These are phyloP conservation scores for Cartodere bifasciata DNA, from an alignment of 2,888 invertebrate genomes.

Conservation along the genomic window DNA sequence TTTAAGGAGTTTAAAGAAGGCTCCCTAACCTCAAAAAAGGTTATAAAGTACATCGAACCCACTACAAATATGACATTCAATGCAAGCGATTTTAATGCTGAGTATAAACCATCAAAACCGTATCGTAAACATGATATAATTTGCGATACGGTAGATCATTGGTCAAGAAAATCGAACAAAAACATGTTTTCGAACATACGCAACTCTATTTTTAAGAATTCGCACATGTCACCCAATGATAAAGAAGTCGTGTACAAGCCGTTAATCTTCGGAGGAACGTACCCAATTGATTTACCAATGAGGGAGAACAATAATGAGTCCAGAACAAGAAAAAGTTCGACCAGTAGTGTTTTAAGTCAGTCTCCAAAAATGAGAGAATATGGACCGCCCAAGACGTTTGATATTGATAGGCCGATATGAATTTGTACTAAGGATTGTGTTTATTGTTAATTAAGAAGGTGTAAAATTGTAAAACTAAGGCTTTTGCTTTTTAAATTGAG, in stretches of 20 bases:
- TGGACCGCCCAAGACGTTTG: constrained; percentile 41
- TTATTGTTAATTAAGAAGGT: no score
- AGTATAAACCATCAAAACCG: constrained; percentile 26
- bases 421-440: constrained; percentile 6
- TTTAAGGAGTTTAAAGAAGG: no score
- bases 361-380: constrained; percentile 29
- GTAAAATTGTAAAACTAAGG: no score
- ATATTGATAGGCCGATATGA: constrained; percentile 45
- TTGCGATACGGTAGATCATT: constrained; percentile 49
- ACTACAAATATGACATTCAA: constrained; percentile 32
- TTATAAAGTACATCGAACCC: constrained; percentile 29
- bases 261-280: constrained; percentile 74
- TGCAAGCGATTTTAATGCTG: constrained; percentile 29
- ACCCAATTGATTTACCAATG: constrained; percentile 66
- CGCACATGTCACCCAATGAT: constrained; percentile 19
- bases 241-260: constrained; percentile 42
- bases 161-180: constrained; percentile 37
- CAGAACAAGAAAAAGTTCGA: constrained; percentile 1
- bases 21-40: constrained; percentile 30
- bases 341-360: constrained; percentile 10
- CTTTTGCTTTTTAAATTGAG: no score
- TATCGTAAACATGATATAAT: constrained; percentile 41
- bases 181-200: constrained; percentile 30
- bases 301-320: constrained; percentile 6
- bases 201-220: constrained; percentile 29